Conservation (phyloP, 2,113 vertebrate species). For the Centropristis striata region DNA sequence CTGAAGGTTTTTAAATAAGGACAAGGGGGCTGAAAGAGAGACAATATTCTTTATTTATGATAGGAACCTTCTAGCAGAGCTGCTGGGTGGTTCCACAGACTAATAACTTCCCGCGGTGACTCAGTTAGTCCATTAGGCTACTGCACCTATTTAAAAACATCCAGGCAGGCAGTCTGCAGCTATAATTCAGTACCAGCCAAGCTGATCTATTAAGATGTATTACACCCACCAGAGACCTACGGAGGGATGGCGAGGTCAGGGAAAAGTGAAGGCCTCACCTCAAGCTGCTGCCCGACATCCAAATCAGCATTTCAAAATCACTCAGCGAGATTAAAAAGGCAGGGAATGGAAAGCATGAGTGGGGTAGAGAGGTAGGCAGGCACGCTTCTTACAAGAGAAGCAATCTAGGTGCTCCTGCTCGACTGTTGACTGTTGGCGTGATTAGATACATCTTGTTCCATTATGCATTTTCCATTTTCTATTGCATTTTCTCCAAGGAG, state of each 20-base stretch:
- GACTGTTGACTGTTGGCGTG: conserved; percentile 70
- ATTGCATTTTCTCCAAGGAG: conserved; percentile 76
- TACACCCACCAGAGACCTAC: conserved; percentile 68
- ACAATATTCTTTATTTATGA: conserved; percentile 67
- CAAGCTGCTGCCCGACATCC: conserved; percentile 72
- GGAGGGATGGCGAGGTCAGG: conserved; percentile 63
- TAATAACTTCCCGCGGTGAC: conserved; percentile 67
- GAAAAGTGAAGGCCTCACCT: conserved; percentile 69
- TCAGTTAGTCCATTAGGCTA: conserved; percentile 68
- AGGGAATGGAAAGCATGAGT: conserved; percentile 44
- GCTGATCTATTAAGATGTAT: conserved; percentile 82
- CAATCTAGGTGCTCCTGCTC: conserved; percentile 59
- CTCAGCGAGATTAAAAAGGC: conserved; percentile 86
- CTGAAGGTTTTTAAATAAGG: conserved; percentile 65
- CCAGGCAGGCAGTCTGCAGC: conserved; percentile 65
- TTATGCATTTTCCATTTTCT: conserved; percentile 74
- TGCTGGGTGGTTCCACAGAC: conserved; percentile 46
- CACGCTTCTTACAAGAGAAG: conserved; percentile 41
- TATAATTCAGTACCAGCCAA: conserved; percentile 75
- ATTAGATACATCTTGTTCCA: conserved; percentile 80
- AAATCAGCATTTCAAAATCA: conserved; percentile 83
- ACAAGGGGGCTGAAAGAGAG: conserved; percentile 40
- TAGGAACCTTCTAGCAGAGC: conserved; percentile 27
- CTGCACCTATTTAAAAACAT: conserved; percentile 69
- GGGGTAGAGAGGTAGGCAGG: conserved; percentile 36